Evolutionary conservation across 2,113 vertebrate species (phyloP).

Genomic region (Rhegmatorhina hoffmannsi): DNA sequence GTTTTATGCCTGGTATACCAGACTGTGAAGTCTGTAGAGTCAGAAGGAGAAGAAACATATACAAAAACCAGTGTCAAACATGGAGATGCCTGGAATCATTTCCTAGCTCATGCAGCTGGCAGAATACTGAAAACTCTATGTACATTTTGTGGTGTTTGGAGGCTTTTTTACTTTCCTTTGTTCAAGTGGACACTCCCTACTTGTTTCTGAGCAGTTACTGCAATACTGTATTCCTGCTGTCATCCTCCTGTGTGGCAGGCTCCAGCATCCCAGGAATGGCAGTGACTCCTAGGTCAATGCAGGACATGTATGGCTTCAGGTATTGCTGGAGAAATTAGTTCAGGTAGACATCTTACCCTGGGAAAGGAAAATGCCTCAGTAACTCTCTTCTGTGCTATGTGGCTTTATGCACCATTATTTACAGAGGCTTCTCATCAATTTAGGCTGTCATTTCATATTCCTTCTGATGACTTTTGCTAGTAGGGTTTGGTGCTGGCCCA

Average conservation of each 20-base stretch:
- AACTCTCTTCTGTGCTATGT: neutral
- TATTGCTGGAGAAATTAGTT: neutral
- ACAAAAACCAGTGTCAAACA: neutral
- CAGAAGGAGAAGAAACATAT: neutral
- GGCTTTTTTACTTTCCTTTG: neutral
- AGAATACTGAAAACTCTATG: neutral
- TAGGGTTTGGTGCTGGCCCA: neutral
- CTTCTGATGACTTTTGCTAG: neutral
- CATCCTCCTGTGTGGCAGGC: neutral
- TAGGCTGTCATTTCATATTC: neutral
- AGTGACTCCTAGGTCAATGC: neutral
- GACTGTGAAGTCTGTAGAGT: neutral
- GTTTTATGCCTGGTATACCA: neutral
- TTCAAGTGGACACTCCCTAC: neutral
- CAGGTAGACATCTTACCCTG: neutral
- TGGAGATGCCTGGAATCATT: neutral
- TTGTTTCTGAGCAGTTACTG: neutral
- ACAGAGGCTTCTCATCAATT: neutral
- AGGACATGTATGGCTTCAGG: neutral
- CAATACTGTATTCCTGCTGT: neutral
- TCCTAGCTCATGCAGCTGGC: neutral
- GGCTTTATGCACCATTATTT: neutral
- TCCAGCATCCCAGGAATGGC: neutral
- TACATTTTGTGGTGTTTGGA: neutral
- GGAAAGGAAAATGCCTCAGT: neutral